Base-by-base conservation (phyloP, 2,888 invertebrate species). In the Hyposoter didymator region DNA sequence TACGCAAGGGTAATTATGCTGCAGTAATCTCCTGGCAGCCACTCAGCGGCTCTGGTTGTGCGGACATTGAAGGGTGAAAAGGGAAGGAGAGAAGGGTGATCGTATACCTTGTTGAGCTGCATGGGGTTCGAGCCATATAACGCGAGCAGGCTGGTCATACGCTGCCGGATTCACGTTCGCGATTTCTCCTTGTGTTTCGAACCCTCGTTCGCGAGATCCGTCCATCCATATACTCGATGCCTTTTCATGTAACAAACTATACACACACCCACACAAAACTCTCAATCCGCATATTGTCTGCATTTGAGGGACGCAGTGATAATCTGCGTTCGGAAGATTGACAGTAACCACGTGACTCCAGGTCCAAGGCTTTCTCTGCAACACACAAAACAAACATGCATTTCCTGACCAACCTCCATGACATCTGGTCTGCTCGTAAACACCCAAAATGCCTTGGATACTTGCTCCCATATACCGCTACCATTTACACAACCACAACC, bases 11-110 rank as follows among this genome's bases (percentile, higher is more conserved):
- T 92, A 92, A 93, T 93, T 92, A 92, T 92, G 90, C 91, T 90
- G 87, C 91, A 90, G 92, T 93, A 93, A 93, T 93, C 93, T 93
- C 91, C 90, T 90, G 90, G 89, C 90, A 91, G 90, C 92, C 93
- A 91, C 90, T 92, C 92, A 89, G 89, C 89, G 88, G 87, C 90
- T 90, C 88, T 88, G 85, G 88, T 76, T 76, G 75, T 83, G 43
- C 45, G 85, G 73, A 74, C 80, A 72, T 76, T 83, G 74, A 59
- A 52, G 52, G 49, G 49, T 22, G 47, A 47, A 49, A 17, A 35
- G 35, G 39, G 39, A 62, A 59, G 45, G 43, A 32, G 7, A 22
- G 35, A 39, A 75, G 85, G 88, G 87, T 87, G 88, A 89, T 90
- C 89, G 90, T 89, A 89, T 90, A 90, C 90, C 90, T 90, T 90